Conservation (phyloP, 1,140 invertebrate genomes). For the Heliconius eleuchia region DNA sequence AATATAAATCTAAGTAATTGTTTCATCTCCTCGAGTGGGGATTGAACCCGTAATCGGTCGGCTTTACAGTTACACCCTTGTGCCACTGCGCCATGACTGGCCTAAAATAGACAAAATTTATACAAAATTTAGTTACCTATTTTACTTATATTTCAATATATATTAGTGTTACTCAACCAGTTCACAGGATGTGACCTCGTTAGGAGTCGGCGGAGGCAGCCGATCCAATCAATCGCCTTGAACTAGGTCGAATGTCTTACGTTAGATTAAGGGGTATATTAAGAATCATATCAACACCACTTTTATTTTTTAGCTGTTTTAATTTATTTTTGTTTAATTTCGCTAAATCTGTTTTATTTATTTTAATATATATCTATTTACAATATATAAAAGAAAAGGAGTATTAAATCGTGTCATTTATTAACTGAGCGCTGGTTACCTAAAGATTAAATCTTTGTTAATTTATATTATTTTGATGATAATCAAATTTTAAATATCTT, state of each 20-base stretch:
- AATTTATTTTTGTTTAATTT: neutral
- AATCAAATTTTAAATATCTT: too few relatives aligned
- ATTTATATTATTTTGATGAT: too few relatives aligned
- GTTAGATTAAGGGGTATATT: neutral
- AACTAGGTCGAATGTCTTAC: conserved; percentile 35
- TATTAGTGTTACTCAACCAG: neutral
- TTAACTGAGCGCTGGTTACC: too few relatives aligned
- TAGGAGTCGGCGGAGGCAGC: conserved; percentile 26
- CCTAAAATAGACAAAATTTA: too few relatives aligned
- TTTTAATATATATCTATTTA: neutral
- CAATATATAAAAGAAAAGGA: too few relatives aligned
- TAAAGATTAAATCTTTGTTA: too few relatives aligned
- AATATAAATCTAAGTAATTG: too few relatives aligned
- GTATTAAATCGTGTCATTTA: too few relatives aligned
- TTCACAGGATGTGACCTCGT: conserved; percentile 37
- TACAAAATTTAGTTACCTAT: neutral
- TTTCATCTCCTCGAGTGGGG: too few relatives aligned
- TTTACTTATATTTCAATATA: neutral
- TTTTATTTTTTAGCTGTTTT: neutral
- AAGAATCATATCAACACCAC: neutral
- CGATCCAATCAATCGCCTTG: conserved; percentile 32
- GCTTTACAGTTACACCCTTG: too few relatives aligned
- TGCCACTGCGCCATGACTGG: too few relatives aligned
- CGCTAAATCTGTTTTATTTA: neutral
- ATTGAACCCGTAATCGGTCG: too few relatives aligned